A percentile compares a stretch with the other conserved stretches of the same genome.
These are phyloP conservation scores for Phaethornis superciliosus DNA, from an alignment of 2,113 vertebrate species.

Conservation along the genomic window DNA sequence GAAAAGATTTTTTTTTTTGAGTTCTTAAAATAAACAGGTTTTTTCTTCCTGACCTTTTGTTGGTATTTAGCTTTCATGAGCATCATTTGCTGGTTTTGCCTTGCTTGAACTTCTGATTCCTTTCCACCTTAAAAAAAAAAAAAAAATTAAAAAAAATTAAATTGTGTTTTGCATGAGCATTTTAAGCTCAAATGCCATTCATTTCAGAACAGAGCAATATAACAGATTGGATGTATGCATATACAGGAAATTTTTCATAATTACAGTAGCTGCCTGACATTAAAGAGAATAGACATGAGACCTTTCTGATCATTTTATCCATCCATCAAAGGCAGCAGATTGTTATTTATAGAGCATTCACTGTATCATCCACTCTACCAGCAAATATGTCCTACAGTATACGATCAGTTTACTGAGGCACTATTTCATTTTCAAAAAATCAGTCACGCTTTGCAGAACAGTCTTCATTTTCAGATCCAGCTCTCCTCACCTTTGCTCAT, in stretches of 20 bases:
- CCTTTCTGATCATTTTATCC: slow-evolving; percentile 19
- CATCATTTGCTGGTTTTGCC: slow-evolving; percentile 77
- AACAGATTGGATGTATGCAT: background rate
- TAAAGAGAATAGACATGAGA: slow-evolving; percentile 26
- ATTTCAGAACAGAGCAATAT: slow-evolving; percentile 35
- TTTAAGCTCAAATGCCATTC: slow-evolving; percentile 51
- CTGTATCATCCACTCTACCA: slow-evolving; percentile 16
- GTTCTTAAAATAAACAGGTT: slow-evolving; percentile 8
- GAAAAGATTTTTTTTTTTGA: slow-evolving; percentile 9
- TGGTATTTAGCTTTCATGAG: slow-evolving; percentile 76
- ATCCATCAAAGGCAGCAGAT: slow-evolving; percentile 7
- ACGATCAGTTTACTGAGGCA: background rate
- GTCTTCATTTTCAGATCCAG: slow-evolving; percentile 12
- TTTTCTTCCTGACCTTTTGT: slow-evolving; percentile 80
- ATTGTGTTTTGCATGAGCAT: background rate
- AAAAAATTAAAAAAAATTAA: background rate
- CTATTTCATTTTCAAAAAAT: slow-evolving; percentile 14
- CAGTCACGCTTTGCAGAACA: slow-evolving; percentile 13
- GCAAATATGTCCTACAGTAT: background rate
- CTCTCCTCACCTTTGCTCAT: background rate
- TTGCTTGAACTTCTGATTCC: slow-evolving; percentile 75
- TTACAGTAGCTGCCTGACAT: slow-evolving; percentile 29
- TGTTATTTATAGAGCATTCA: slow-evolving; percentile 30
- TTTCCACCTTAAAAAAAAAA: slow-evolving; percentile 73
- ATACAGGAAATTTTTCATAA: slow-evolving; percentile 35